Percentiles rank a stretch among this genome's conserved stretches.
Evolutionary conservation across 92 coral and sea anemone species (phyloP).

Genomic region (Montipora capitata): DNA sequence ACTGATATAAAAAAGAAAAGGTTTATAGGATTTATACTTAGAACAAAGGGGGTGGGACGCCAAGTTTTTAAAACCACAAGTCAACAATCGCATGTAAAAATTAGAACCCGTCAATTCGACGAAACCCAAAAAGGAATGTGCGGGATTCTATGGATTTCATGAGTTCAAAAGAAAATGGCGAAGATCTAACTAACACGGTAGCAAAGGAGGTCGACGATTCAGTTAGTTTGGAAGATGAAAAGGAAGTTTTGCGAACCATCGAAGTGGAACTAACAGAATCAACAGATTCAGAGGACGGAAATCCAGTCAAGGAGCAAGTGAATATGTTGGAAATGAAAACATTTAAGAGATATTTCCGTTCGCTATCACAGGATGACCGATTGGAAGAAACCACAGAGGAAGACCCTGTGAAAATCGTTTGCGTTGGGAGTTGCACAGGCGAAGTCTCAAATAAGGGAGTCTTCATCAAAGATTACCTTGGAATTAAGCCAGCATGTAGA

Average conservation of each 20-base stretch:
- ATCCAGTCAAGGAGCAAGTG: not conserved
- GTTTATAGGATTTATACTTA: too few species aligned
- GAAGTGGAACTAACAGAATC: constrained; percentile 15
- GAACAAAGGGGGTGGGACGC: too few species aligned
- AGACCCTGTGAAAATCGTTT: constrained; percentile 60
- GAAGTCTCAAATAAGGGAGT: constrained; percentile 63
- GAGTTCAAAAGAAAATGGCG: not conserved
- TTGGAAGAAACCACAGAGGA: constrained; percentile 30
- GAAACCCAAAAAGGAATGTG: not conserved
- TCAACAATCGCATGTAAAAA: too few species aligned
- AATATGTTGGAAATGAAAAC: constrained; percentile 44
- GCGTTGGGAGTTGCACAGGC: constrained; percentile 79
- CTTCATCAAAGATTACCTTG: constrained; percentile 73
- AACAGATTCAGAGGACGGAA: constrained; percentile 3
- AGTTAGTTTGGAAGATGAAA: not conserved
- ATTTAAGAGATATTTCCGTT: constrained; percentile 50
- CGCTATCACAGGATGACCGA: constrained; percentile 20
- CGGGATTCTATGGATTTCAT: too few species aligned
- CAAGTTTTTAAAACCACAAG: too few species aligned
- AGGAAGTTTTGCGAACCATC: not conserved
- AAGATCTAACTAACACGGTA: not conserved
- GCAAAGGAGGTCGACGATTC: not conserved
- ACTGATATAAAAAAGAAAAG: too few species aligned
- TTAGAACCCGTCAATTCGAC: not conserved
- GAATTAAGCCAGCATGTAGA: constrained; percentile 51